Evolutionary conservation across 1,140 invertebrate genomes (phyloP).

Genomic region (Elymnias hypermnestra): DNA sequence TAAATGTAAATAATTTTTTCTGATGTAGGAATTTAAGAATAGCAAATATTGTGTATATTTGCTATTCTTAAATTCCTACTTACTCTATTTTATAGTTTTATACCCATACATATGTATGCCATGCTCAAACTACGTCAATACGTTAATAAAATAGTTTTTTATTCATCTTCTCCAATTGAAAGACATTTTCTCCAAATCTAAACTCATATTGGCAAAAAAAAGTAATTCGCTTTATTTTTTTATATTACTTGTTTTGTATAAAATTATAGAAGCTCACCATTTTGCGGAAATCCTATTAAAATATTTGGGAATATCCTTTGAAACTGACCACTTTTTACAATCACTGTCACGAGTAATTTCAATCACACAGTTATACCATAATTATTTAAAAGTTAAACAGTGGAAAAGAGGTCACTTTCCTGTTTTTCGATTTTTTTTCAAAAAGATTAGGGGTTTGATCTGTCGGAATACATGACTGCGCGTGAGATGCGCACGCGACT

Average conservation of each 20-base stretch:
- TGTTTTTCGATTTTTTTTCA: slow-evolving; percentile 18
- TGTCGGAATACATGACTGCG: slow-evolving; percentile 43
- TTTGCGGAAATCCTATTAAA: slow-evolving; percentile 31
- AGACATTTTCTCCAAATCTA: no score
- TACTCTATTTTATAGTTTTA: no score
- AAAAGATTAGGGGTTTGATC: slow-evolving; percentile 27
- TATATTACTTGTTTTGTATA: background rate
- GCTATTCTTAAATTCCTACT: no score
- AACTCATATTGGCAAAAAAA: background rate
- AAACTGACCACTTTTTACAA: slow-evolving; percentile 42
- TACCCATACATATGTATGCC: no score
- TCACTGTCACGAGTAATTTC: slow-evolving; percentile 34
- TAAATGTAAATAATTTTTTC: no score
- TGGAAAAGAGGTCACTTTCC: slow-evolving; percentile 45
- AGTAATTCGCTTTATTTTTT: no score
- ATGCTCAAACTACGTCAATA: no score
- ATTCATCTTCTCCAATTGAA: no score
- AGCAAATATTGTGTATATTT: no score
- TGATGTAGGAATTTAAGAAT: no score
- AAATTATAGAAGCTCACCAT: slow-evolving; percentile 55
- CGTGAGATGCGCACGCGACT: slow-evolving; percentile 44
- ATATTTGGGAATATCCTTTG: slow-evolving; percentile 33
- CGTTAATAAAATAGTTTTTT: no score
- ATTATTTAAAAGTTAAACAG: slow-evolving; percentile 46
- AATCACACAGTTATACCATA: slow-evolving; percentile 29